A percentile compares a stretch with the other conserved stretches of the same genome.
Conservation (phyloP, 2,113 vertebrate genomes). For the Vidua macroura region DNA sequence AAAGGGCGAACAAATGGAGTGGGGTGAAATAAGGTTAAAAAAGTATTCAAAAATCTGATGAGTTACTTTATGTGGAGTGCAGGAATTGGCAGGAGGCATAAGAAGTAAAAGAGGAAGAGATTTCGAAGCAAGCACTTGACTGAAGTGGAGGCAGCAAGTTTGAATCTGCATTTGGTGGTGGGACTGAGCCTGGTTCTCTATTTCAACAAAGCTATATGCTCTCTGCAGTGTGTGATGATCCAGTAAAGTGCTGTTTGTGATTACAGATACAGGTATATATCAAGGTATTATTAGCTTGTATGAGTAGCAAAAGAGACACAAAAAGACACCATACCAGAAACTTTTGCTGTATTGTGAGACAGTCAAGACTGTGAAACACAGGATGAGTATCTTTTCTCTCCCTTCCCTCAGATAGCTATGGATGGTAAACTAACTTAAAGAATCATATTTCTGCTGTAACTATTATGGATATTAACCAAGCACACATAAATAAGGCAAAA, state of each 20-base stretch:
- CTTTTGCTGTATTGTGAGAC: fast-evolving
- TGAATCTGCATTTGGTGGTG: neutral
- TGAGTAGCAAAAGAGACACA: neutral
- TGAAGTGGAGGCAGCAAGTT: neutral
- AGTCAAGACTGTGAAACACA: neutral
- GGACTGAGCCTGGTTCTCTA: neutral
- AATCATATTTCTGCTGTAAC: neutral
- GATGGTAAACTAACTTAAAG: neutral
- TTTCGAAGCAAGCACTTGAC: neutral
- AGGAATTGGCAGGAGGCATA: neutral
- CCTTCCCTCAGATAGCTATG: neutral
- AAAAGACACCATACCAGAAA: neutral
- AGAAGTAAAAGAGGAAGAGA: neutral
- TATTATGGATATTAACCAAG: neutral
- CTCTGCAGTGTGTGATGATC: neutral
- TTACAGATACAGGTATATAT: neutral
- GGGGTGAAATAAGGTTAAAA: neutral
- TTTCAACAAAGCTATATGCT: neutral
- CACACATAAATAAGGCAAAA: neutral
- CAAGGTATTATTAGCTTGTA: neutral
- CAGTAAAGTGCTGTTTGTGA: neutral
- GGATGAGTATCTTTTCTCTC: neutral
- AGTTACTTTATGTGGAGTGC: neutral
- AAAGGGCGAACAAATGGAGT: neutral
- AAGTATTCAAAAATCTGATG: neutral